Base-by-base conservation (phyloP, 2,888 invertebrate genomes). In the Nudaria mundana region DNA sequence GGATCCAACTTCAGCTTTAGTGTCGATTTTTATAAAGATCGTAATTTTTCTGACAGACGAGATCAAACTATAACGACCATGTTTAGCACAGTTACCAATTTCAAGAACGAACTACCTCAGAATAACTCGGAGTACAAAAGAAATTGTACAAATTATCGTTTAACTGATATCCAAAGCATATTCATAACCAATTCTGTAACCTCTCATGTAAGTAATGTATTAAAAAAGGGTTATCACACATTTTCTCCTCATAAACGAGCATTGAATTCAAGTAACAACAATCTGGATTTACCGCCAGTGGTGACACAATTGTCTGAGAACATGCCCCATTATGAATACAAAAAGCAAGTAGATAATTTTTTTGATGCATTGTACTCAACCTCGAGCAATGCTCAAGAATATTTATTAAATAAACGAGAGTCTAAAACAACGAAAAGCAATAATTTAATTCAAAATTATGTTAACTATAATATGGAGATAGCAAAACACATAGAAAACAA, bases 1-100 rank as follows among this genome's bases (percentile, higher is more conserved):
- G 52, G 58, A 11, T 71, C 71, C 1, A 51, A 52, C 3, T 62
- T 63, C 35, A 57, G 52, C 42, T 63, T 68, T 28, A 53, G 61
- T 29, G 42, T 73, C 14, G 59, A 66, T 39, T 62, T 67, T 51
- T 56, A 45, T 25, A 67, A 65, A 53, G 47, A 58, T 25, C 16
- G 10, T 24, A 11, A 16, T 4, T n/a, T 5, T 2, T 16, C 24
- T 14, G 18, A 40, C 20, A 35, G 5, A 18, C 7, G 1, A 13
- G 13, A 18, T 2, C 32, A 28, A 14, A 22, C 20, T 11, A 31
- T 11, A 12, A 12, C n/a, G 20, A 25, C 23, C 13, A 41, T 24
- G 5, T 13, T 18, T 30, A 41, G 32, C 4, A 28, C 20, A 3
- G 1, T 20, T 2, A 40, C 26, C 14, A 30, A 40, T 31, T 15